Evolutionary conservation across 2,888 invertebrate genomes (phyloP), one percentile per base, ranked within the genome.

Genomic region (Argyresthia goedartella): DNA sequence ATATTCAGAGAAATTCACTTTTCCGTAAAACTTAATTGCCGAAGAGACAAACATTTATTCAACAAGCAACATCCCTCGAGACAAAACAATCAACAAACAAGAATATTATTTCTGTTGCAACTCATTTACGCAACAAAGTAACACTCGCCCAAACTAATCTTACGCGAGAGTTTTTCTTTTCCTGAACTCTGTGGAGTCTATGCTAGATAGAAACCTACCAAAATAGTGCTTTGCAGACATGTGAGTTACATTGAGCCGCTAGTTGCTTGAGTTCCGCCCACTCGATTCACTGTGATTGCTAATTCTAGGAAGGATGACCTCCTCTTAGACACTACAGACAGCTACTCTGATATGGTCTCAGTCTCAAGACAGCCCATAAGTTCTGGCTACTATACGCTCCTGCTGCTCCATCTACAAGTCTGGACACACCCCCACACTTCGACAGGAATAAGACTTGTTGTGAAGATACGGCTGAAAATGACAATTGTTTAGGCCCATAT

Each of bases 281-380:
- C 25, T 25, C 25, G 25, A 6, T 48, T 36, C 33, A 64, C 73
- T 71, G 69, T 61, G 73, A 76, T 76, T 77, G 75, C 84, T 84
- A 72, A 71, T 82, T 81, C 84, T 84, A 81, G 80, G 77, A 78
- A 74, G 84, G 78, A 79, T 60, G 68, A 67, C 64, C 49, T 25
- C 25, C 25, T 25, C 25, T 55, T 50, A 57, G 57, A 59, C 63
- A 62, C 70, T 76, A 77, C 76, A 14, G 45, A 74, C 25, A 25
- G 72, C 81, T 81, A 82, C 75, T 72, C 73, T 84, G 85, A 84
- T 86, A 86, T 85, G 85, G 84, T 74, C 81, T 85, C 85, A 85
- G 85, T 84, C 85, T 86, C 85, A 82, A 84, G 84, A 86, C 80
- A 80, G 75, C 81, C 78, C 81, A 70, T 69, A 75, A 33, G 80